A percentile compares a stretch with the other conserved stretches of the same genome.
These are phyloP conservation scores for Caenorhabditis sp. DNA, from an alignment of 2,888 invertebrate genomes.

Conservation along the genomic window DNA sequence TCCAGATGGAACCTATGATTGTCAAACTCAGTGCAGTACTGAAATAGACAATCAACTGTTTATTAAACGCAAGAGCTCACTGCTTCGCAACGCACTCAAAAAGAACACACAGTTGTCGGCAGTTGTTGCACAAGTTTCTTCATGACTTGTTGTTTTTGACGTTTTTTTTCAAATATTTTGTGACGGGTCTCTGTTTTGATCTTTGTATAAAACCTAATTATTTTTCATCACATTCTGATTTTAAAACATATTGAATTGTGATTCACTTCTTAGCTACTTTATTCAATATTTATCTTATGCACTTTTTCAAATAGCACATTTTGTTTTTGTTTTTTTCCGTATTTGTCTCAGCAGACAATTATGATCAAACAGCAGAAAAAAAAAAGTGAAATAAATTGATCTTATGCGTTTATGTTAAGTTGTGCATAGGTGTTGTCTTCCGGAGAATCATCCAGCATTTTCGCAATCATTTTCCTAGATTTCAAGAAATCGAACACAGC, in stretches of 20 bases:
- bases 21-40: slow-evolving; percentile 59
- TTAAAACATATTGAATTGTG: slow-evolving; percentile 18
- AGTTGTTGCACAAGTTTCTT: slow-evolving; percentile 58
- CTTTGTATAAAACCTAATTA: no score
- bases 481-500: slow-evolving; percentile 76
- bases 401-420: slow-evolving; percentile 69
- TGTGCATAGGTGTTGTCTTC: slow-evolving; percentile 66
- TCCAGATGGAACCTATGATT: slow-evolving; percentile 47
- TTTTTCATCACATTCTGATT: background rate
- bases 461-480: slow-evolving; percentile 71
- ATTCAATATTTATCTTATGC: no score
- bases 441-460: slow-evolving; percentile 71
- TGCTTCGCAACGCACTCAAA: slow-evolving; percentile 55
- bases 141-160: no score
- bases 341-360: slow-evolving; percentile 55
- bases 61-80: slow-evolving; percentile 58
- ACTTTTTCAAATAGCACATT: no score
- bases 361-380: background rate
- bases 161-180: no score
- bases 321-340: no score
- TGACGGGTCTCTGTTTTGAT: no score
- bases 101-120: slow-evolving; percentile 54
- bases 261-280: slow-evolving; percentile 22
- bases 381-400: background rate
- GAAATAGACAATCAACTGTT: slow-evolving; percentile 62